Evolutionary conservation across 2,888 invertebrate species (phyloP), one percentile per base, ranked within the genome.

Genomic region (Stenodema calcarata): DNA sequence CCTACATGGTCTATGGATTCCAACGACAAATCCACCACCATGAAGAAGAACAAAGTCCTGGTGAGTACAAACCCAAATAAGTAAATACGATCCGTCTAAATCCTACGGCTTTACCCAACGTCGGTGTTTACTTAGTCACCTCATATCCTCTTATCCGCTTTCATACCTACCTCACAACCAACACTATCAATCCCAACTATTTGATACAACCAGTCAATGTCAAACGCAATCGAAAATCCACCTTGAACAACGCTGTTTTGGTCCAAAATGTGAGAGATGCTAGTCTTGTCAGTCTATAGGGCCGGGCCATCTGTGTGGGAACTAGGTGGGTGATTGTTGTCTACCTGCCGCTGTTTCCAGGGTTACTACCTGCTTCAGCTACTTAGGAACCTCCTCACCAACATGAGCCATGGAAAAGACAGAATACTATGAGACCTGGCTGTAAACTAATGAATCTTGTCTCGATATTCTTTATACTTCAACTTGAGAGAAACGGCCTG

Each of bases 11-110:
- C 86, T 62, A 86, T 76, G 79, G 86, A 86, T 80, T 35, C 86
- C 44, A 69, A 79, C 79, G 69, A 70, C 42, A 86, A 80, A 69
- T 80, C 86, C 86, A 78, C 78, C 76, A 80, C 80, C 79, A 86
- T 80, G 86, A 86, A 86, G 76, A 86, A 86, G 50, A 85, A 85
- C 80, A 86, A 86, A 86, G 86, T 86, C n/a, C 28, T 86, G 86
- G 86, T 86, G 70, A 86, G 86, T 54, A 18, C 0, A 12, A 14
- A 7, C 28, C 16, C 9, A 30, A 75, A 62, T 62, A 23, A 12
- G 23, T 27, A 62, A 23, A 11, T 62, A 35, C 35, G 0, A 23
- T 62, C 62, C n/a, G 4, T 23, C 62, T 62, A 62, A n/a, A 62
- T 62, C 23, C 9, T 62, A 23, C 11, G 4, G 62, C 23, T 12